Conservation (phyloP, 1,140 invertebrate species). For the Aphelenchoides fujianensis region DNA sequence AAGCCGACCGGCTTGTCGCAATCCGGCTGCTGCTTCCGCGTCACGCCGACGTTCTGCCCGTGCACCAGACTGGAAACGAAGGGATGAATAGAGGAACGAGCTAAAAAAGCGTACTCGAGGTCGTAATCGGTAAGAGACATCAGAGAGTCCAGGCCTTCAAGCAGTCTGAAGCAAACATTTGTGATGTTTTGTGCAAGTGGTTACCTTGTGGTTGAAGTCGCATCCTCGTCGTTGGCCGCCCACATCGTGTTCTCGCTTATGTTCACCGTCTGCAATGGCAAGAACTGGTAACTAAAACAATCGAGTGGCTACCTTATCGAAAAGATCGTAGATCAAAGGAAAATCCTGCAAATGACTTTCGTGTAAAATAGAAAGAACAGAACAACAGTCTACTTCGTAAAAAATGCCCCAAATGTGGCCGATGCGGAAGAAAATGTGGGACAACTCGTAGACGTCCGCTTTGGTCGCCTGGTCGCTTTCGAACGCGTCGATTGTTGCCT, state of each 20-base stretch:
- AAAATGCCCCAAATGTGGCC: no score
- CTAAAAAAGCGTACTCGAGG: no score
- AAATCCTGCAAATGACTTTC: no score
- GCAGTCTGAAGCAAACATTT: not conserved
- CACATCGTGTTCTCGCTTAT: slow-evolving; percentile 3
- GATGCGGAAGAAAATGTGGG: no score
- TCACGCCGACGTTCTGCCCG: not conserved
- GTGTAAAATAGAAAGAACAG: no score
- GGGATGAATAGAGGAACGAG: not conserved
- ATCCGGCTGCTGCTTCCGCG: not conserved
- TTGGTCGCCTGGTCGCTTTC: no score
- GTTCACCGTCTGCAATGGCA: no score
- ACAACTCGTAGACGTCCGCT: no score
- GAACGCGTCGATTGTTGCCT: no score
- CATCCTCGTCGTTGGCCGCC: not conserved
- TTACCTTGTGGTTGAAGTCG: not conserved
- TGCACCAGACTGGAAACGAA: not conserved
- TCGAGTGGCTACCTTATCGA: slow-evolving; percentile 7
- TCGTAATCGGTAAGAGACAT: not conserved
- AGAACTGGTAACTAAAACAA: no score
- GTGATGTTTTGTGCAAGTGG: no score
- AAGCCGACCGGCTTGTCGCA: not conserved
- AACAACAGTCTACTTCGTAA: no score
- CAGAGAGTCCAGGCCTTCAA: not conserved
- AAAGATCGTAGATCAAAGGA: not conserved